phyloP scores from a whole-genome alignment of 2,888 invertebrate species.

The Linyphia triangularis region DNA sequence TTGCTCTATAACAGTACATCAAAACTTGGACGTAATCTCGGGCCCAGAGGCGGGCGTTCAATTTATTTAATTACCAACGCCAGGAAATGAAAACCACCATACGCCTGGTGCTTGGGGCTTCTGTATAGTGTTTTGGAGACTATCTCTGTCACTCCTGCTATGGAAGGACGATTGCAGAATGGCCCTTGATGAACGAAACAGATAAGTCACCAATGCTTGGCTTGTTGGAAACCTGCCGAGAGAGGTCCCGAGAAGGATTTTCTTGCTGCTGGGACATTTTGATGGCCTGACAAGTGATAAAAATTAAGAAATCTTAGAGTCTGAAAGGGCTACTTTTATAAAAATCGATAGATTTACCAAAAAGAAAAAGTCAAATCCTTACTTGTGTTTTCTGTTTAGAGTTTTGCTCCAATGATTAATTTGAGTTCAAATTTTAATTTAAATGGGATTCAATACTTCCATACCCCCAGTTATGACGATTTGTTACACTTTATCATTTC shows the following conservation, averaged over 20 bases:
- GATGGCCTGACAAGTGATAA: slow-evolving; percentile 43
- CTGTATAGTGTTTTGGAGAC: slow-evolving; percentile 42
- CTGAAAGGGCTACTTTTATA: background rate
- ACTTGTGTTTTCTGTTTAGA: background rate
- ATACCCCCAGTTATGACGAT: too few species aligned
- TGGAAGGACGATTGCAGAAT: slow-evolving; percentile 44
- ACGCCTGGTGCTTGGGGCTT: slow-evolving; percentile 20
- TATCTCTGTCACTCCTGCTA: slow-evolving; percentile 42
- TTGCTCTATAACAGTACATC: slow-evolving; percentile 74
- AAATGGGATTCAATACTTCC: too few species aligned
- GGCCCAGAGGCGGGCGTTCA: slow-evolving; percentile 60
- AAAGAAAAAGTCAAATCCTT: too few species aligned
- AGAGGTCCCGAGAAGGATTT: too few species aligned
- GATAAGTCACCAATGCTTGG: slow-evolving; percentile 35
- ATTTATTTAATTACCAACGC: slow-evolving; percentile 74
- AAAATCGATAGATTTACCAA: background rate
- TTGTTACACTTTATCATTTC: too few species aligned
- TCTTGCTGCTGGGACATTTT: slow-evolving; percentile 7
- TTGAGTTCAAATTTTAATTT: too few species aligned
- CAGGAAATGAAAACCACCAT: slow-evolving; percentile 75
- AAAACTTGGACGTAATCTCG: slow-evolving; percentile 74
- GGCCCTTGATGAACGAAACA: slow-evolving; percentile 52
- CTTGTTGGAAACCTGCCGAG: slow-evolving; percentile 58
- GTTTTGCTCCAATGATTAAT: too few species aligned
- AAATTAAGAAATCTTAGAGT: slow-evolving; percentile 43